phyloP scores from a whole-genome alignment of 2,113 vertebrate species.

The Boulengeromyrus knoepffleri region DNA sequence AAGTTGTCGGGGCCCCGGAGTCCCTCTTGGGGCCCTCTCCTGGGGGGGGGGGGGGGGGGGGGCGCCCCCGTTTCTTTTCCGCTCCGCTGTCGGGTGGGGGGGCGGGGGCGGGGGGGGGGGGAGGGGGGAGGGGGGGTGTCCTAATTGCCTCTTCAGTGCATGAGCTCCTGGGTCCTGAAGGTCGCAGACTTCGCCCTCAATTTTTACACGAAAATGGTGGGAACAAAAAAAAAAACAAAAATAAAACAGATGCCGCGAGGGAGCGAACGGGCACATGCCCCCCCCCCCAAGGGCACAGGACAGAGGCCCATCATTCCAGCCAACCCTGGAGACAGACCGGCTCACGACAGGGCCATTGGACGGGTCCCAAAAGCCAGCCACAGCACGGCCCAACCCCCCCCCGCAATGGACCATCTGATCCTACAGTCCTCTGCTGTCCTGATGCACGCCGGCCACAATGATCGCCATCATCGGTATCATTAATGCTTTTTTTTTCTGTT shows the following conservation, averaged over 20 bases:
- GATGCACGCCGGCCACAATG: not conserved
- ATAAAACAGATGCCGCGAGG: not conserved
- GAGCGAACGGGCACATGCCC: not conserved
- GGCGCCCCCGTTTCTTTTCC: too few species aligned
- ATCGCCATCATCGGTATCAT: not conserved
- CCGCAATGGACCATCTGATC: not conserved
- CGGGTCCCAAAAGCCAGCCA: not conserved
- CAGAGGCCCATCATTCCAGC: not conserved
- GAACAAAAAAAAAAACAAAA: too few species aligned
- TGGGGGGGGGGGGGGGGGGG: too few species aligned
- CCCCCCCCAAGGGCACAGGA: not conserved
- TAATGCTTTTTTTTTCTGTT: not conserved
- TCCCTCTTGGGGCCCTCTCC: not conserved
- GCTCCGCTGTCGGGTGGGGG: too few species aligned
- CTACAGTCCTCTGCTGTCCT: not conserved
- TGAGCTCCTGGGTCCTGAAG: not conserved
- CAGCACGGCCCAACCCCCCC: not conserved
- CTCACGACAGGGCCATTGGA: not conserved
- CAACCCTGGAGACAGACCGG: slow-evolving; percentile 8
- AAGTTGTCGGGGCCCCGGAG: not conserved
- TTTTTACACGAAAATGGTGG: not conserved
- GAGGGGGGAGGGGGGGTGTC: too few species aligned
- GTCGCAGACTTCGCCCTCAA: not conserved
- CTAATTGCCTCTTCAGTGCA: not conserved
- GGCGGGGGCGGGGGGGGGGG: too few species aligned